Evolutionary conservation across 2,888 invertebrate genomes (phyloP), one percentile per base, ranked within the genome.

Genomic region (Eledone cirrhosa): DNA sequence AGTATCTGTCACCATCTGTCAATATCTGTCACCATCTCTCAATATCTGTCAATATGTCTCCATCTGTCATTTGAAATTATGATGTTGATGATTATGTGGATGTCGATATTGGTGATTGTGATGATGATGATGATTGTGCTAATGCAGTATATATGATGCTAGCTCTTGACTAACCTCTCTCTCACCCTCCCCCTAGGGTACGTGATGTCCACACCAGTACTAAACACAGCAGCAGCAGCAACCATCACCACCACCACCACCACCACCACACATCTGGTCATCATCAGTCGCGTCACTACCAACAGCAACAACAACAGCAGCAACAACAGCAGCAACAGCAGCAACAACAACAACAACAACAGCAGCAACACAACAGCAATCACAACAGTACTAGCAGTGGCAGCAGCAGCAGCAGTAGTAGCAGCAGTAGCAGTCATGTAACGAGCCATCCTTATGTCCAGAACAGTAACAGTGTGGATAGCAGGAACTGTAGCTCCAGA

Each of bases 371-470:
- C 7, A 27, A 48, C 48, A 47, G 48, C 47, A 53, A 48, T 29
- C 78, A 80, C 29, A 77, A 75, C 78, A 76, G 48, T 53, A 74
- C 79, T 24, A 72, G 79, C 78, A 78, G 77, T 53, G 77, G 80
- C 74, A 82, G 80, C 75, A 81, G 75, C 48, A 75, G 63, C 48
- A 41, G 16, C 31, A 53, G 81, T 41, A 27, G 47, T 41, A 33
- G 48, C 48, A n/a, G n/a, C n/a, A n/a, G n/a, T n/a, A n/a, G 65
- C 27, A 63, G 65, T 63, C 53, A 76, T 53, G 53, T 29, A 22
- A n/a, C n/a, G n/a, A 67, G 41, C 59, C 48, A 74, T 47, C 29
- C 33, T 29, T 78, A 74, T n/a, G n/a, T 59, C 31, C 78, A 78
- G 33, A 33, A 29, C 59, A 78, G 78, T n/a, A 75, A 74, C 59